phyloP scores from a whole-genome alignment of 2,113 vertebrate genomes.

The Dipodomys spectabilis region DNA sequence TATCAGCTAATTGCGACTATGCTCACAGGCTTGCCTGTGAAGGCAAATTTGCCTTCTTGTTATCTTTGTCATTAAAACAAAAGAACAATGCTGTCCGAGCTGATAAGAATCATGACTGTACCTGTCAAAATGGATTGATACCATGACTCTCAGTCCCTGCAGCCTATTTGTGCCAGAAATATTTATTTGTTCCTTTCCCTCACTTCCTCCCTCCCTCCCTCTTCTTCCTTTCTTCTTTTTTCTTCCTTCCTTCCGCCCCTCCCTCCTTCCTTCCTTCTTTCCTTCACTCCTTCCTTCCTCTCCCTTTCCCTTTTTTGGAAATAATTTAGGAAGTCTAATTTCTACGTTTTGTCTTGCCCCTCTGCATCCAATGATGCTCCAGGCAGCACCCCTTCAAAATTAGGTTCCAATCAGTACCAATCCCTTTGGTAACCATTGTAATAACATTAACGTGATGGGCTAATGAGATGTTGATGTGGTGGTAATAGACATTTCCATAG shows the following conservation, averaged over 20 bases:
- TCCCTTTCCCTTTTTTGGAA: background rate
- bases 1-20: conserved; percentile 69
- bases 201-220: background rate
- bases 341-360: conserved; percentile 31
- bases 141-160: conserved; percentile 39
- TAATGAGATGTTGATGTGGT: conserved; percentile 72
- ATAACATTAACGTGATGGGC: conserved; percentile 76
- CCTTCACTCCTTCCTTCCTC: background rate
- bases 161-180: conserved; percentile 57
- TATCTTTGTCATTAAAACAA: conserved; percentile 70
- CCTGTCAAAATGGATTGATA: conserved; percentile 76
- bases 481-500: conserved; percentile 76
- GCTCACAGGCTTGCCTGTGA: conserved; percentile 50
- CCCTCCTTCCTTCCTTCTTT: background rate
- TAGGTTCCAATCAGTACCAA: conserved; percentile 74
- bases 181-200: conserved; percentile 53
- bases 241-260: too few relatives aligned
- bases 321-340: conserved; percentile 65
- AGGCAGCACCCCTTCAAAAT: conserved; percentile 77
- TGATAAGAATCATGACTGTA: conserved; percentile 70
- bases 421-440: conserved; percentile 77
- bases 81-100: conserved; percentile 62
- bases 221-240: background rate
- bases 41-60: conserved; percentile 67
- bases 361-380: conserved; percentile 45